Percentiles rank a stretch among this genome's conserved stretches.
Evolutionary conservation across 2,113 vertebrate genomes (phyloP).

Genomic region (Oryzias javanicus): DNA sequence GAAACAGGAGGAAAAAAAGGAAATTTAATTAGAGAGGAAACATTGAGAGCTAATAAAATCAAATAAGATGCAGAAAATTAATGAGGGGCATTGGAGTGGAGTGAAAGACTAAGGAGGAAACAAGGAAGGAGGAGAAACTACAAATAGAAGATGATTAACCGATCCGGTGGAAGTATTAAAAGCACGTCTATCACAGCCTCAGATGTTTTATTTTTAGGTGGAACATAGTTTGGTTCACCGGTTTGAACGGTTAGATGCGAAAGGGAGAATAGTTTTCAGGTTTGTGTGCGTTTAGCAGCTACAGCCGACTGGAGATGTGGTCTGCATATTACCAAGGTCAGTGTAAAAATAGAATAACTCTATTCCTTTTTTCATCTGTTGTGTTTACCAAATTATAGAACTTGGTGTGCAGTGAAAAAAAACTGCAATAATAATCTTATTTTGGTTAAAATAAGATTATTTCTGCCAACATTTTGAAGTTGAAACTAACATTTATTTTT

Average conservation of each 20-base stretch:
- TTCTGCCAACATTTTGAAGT: no score
- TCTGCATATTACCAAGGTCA: no score
- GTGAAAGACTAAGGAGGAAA: conserved; percentile 12
- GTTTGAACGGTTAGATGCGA: not conserved
- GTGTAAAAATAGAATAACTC: no score
- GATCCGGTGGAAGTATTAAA: not conserved
- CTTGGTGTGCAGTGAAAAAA: no score
- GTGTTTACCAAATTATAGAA: no score
- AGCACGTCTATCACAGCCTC: not conserved
- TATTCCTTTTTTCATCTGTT: no score
- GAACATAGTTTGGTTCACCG: not conserved
- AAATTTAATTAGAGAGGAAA: conserved; percentile 11
- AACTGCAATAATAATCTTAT: no score
- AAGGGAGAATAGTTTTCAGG: not conserved
- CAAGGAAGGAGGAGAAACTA: not conserved
- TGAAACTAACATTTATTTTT: no score
- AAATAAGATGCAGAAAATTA: not conserved
- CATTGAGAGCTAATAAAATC: not conserved
- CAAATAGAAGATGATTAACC: not conserved
- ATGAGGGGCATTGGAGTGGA: conserved; percentile 7
- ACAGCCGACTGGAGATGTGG: no score
- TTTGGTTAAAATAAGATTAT: no score
- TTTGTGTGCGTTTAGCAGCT: not conserved
- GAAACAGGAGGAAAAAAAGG: conserved; percentile 4
- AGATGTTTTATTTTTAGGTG: not conserved